These are phyloP conservation scores for Junonia oenone DNA, from an alignment of 2,888 invertebrate species.

Conservation along the genomic window DNA sequence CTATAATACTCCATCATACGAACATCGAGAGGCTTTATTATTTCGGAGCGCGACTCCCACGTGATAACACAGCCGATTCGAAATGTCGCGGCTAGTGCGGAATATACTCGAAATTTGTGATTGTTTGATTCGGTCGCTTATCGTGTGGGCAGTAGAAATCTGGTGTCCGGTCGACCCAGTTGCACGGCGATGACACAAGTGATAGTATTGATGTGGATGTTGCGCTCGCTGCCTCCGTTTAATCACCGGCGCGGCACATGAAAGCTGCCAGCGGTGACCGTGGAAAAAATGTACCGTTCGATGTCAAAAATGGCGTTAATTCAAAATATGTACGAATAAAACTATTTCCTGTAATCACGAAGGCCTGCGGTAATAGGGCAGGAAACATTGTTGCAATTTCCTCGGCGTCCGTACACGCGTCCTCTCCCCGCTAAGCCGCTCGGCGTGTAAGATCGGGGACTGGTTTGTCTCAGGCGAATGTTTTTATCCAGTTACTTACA, in stretches of 20 bases:
- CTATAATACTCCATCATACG: neutral
- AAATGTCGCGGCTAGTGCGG: constrained; percentile 41
- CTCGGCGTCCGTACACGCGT: constrained; percentile 22
- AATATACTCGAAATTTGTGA: constrained; percentile 42
- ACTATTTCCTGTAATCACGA: constrained; percentile 22
- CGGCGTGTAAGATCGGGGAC: constrained; percentile 44
- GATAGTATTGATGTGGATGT: constrained; percentile 58
- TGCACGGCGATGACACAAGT: constrained; percentile 54
- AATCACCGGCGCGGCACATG: neutral
- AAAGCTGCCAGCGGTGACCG: neutral
- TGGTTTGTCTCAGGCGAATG: constrained; percentile 70
- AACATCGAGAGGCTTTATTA: constrained; percentile 31
- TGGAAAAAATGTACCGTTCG: neutral
- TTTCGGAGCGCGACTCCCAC: constrained; percentile 43
- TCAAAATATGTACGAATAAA: constrained; percentile 15
- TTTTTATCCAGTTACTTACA: constrained; percentile 77
- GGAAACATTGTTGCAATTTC: constrained; percentile 33
- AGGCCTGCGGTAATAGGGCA: constrained; percentile 14
- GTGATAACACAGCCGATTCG: constrained; percentile 40
- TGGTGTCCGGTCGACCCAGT: constrained; percentile 71
- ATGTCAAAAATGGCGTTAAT: constrained; percentile 1
- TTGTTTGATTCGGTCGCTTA: constrained; percentile 44
- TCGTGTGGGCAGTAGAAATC: constrained; percentile 49
- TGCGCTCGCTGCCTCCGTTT: constrained; percentile 35
- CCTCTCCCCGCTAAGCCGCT: constrained; percentile 4